Evolutionary conservation across 2,888 invertebrate genomes (phyloP).

Genomic region (Hyalella azteca): DNA sequence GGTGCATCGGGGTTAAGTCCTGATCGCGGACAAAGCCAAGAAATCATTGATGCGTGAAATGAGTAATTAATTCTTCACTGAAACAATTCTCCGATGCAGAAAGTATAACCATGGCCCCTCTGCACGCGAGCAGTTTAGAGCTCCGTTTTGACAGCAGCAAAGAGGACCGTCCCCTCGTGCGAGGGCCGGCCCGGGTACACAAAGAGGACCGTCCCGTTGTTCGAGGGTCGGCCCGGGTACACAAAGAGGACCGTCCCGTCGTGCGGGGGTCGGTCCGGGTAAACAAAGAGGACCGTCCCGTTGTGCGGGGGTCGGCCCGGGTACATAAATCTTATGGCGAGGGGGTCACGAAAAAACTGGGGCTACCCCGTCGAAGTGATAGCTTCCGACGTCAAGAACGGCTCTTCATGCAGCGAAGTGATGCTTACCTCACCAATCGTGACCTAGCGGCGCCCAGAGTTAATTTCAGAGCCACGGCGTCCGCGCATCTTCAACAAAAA

Average conservation of each 20-base stretch:
- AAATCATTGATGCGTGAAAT: no score
- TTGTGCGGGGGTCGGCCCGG: not conserved
- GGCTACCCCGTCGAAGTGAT: not conserved
- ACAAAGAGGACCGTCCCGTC: not conserved
- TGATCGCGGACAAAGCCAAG: no score
- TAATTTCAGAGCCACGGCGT: not conserved
- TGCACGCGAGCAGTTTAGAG: not conserved
- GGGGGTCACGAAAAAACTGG: not conserved
- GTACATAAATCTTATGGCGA: not conserved
- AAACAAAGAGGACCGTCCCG: not conserved
- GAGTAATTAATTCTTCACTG: no score
- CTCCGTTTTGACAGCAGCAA: not conserved
- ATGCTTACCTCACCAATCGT: constrained; percentile 27
- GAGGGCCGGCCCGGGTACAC: not conserved
- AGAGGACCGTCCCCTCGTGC: not conserved
- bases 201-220: not conserved
- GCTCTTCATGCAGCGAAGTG: constrained; percentile 32
- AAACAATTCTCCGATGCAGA: no score
- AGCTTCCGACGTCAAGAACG: constrained; percentile 25
- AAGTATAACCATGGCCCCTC: constrained; percentile 19
- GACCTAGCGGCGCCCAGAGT: not conserved
- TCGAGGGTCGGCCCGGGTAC: not conserved
- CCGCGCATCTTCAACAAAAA: not conserved
- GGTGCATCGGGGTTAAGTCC: no score
- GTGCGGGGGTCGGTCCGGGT: not conserved